phyloP scores from a whole-genome alignment of 2,113 vertebrate species.

The Takifugu flavidus region DNA sequence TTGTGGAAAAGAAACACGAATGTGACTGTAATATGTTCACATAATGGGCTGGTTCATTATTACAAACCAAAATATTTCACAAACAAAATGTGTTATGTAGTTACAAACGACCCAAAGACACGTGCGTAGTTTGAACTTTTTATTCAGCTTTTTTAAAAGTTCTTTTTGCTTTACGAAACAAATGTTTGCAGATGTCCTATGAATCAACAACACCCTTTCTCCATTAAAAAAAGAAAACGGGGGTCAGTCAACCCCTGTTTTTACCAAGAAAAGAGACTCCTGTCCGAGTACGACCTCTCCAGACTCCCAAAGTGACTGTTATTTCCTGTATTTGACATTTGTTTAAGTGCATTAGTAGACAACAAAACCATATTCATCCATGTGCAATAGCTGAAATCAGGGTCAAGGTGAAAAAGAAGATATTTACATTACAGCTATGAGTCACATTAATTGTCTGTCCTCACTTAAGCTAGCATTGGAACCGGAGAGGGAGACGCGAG shows the following conservation, averaged over 20 bases:
- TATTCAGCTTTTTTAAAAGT: conserved; percentile 61
- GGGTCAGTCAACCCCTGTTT: conserved; percentile 34
- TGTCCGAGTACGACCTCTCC: conserved; percentile 62
- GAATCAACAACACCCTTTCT: conserved; percentile 73
- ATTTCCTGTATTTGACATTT: conserved; percentile 65
- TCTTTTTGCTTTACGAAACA: conserved; percentile 78
- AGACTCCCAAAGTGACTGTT: conserved; percentile 63
- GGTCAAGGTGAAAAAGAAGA: conserved; percentile 56
- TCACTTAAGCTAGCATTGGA: conserved; percentile 56
- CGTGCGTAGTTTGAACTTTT: conserved; percentile 65
- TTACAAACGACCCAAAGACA: conserved; percentile 29
- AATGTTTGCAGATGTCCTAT: conserved; percentile 79
- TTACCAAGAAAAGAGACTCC: conserved; percentile 61
- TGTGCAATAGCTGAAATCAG: conserved; percentile 70
- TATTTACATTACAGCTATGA: conserved; percentile 73
- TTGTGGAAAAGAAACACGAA: too few species aligned
- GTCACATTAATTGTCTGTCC: conserved; percentile 60
- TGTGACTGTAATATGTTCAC: too few species aligned
- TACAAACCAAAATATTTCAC: too few species aligned
- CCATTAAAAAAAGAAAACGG: conserved; percentile 37
- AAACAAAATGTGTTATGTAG: neutral
- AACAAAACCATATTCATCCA: conserved; percentile 62
- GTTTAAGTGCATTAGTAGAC: conserved; percentile 79
- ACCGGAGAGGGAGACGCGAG: conserved; percentile 62
- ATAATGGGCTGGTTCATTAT: too few species aligned